Percentiles rank a stretch among this genome's conserved stretches.
phyloP scores from a whole-genome alignment of 23 tunicate genomes.

The Styela clava region DNA sequence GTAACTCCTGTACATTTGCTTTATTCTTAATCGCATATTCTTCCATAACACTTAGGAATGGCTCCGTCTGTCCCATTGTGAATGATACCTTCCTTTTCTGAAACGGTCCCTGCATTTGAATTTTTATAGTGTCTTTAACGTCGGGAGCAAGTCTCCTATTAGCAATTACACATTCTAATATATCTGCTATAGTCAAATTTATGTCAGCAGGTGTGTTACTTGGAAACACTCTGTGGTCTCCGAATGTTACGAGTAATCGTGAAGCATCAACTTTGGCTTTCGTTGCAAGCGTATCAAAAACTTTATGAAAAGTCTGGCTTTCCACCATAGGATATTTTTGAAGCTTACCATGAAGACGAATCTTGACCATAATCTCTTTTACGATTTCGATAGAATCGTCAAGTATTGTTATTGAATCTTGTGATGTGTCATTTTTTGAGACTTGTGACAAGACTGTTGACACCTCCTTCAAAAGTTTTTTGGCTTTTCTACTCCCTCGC shows the following conservation, averaged over 20 bases:
- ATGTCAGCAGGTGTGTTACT: slow-evolving; percentile 16
- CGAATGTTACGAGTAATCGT: slow-evolving; percentile 9
- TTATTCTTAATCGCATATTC: slow-evolving; percentile 17
- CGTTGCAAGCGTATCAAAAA: slow-evolving; percentile 18
- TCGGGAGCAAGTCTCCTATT: slow-evolving; percentile 14
- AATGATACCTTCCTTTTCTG: slow-evolving; percentile 13
- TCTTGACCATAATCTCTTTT: slow-evolving; percentile 11
- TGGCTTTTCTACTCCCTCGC: not conserved
- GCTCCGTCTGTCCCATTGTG: slow-evolving; percentile 26
- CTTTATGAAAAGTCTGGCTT: not conserved
- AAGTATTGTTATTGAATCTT: not conserved
- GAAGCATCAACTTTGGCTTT: slow-evolving; percentile 14
- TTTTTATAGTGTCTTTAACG: slow-evolving; percentile 13
- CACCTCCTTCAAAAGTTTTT: slow-evolving; percentile 21
- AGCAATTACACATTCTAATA: slow-evolving; percentile 20
- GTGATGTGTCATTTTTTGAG: slow-evolving; percentile 2
- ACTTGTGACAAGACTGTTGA: slow-evolving; percentile 25
- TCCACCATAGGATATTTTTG: slow-evolving; percentile 18
- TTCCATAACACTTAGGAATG: slow-evolving; percentile 5
- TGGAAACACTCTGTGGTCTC: slow-evolving; percentile 17
- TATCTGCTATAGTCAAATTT: slow-evolving; percentile 19
- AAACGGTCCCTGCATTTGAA: slow-evolving; percentile 31
- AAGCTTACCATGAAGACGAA: slow-evolving; percentile 2
- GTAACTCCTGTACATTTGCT: not conserved
- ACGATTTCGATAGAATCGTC: not conserved